Evolutionary conservation across 2,888 invertebrate species (phyloP), one percentile per base, ranked within the genome.

Genomic region (Diarsia dahlii): DNA sequence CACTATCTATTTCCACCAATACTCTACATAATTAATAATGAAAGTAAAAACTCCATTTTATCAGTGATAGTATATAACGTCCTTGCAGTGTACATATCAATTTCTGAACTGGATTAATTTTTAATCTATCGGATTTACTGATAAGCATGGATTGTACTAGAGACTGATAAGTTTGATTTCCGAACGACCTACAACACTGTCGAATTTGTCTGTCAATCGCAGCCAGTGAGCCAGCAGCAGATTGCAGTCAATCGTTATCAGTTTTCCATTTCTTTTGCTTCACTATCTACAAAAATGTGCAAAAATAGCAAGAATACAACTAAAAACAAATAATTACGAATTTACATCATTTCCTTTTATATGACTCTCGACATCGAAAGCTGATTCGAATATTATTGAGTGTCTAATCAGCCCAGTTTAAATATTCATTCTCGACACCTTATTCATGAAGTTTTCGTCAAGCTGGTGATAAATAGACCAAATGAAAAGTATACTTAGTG

Each of bases 221-320:
- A 68, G 34, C n/a, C 15, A 66, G 65, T 56, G 76, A 68, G 34
- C n/a, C 15, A 66, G 65, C 63, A 76, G 74, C 74, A 28, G 71
- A 65, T 76, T 68, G 58, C 67, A 81, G 81, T 79, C 76, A 84
- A 82, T 86, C 85, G 84, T 82, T 87, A 87, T 84, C 85, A 87
- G 78, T 78, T 84, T 84, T 73, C 58, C 70, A 76, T 76, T 64
- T 71, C 48, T 74, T 74, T 81, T 68, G 62, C 64, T 64, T 69
- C 10, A 75, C 8, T 78, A 76, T 84, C 54, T 54, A 71, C 48
- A 74, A 87, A 80, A 84, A 87, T 84, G 74, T 70, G 65, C 78
- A 76, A 78, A 82, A 77, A 71, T 77, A 76, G 64, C 56, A 84
- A 81, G 60, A 68, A 80, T 56, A 56, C 52, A 75, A 46, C 15